Conservation (phyloP, 2,113 vertebrate genomes). For the Crypturellus undulatus region DNA sequence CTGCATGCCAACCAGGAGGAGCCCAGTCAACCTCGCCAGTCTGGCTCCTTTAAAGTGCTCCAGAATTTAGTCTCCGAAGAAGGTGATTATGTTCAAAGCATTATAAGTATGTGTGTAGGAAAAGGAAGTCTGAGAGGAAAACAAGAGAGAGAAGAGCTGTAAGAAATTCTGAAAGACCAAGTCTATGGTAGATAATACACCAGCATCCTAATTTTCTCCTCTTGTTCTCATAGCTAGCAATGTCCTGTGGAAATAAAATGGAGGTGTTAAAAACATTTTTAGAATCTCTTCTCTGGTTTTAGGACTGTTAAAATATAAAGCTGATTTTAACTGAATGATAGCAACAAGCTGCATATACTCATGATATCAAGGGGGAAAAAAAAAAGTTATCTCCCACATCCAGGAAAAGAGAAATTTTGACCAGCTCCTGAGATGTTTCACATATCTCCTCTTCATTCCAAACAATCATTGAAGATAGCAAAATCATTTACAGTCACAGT, state of each 20-base stretch:
- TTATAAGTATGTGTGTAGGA: not conserved
- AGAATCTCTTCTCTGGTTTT: not conserved
- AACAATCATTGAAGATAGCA: not conserved
- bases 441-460: not conserved
- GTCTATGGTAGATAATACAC: not conserved
- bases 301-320: not conserved
- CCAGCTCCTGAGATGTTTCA: not conserved
- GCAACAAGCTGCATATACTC: not conserved
- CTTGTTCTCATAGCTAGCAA: not conserved
- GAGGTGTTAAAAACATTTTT: not conserved
- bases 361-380: not conserved
- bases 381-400: not conserved
- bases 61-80: conserved; percentile 93
- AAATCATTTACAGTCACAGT: not conserved
- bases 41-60: conserved; percentile 94
- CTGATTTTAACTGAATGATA: not conserved
- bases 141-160: not conserved
- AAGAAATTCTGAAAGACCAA: not conserved
- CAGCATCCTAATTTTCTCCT: not conserved
- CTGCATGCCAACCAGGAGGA: conserved; percentile 86
- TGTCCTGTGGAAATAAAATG: not conserved
- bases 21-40: conserved; percentile 89
- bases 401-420: conserved; percentile 3
- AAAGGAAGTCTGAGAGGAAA: not conserved
- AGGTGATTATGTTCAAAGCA: conserved; percentile 74